Evolutionary conservation across 2,113 vertebrate genomes (phyloP).

Genomic region (Microtus richardsoni): DNA sequence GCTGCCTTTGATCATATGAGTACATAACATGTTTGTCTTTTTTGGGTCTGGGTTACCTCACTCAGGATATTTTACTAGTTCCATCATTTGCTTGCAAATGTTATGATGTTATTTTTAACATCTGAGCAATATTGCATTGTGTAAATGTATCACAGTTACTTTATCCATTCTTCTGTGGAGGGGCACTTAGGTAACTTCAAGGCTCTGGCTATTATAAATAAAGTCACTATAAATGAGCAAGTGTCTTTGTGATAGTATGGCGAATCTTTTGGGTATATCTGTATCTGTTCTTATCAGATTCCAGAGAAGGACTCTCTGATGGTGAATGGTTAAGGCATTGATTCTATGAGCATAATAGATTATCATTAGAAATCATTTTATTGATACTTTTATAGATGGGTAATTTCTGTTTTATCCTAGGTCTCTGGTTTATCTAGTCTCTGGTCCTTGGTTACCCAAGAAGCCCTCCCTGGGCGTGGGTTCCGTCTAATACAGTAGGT

Average conservation of each 20-base stretch:
- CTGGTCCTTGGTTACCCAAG: too few species aligned
- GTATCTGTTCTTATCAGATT: too few species aligned
- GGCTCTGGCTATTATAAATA: not conserved
- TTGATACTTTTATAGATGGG: too few species aligned
- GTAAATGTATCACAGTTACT: not conserved
- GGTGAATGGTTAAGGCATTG: too few species aligned
- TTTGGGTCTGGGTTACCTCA: not conserved
- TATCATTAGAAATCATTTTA: too few species aligned
- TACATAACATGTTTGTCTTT: not conserved
- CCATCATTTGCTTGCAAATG: not conserved
- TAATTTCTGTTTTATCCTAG: too few species aligned
- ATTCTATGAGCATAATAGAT: too few species aligned
- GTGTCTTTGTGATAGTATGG: not conserved
- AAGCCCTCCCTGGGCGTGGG: too few species aligned
- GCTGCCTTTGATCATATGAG: not conserved
- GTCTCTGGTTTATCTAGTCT: too few species aligned
- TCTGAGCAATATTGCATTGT: not conserved
- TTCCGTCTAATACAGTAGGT: too few species aligned
- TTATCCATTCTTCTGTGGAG: not conserved
- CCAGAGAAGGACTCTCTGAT: too few species aligned
- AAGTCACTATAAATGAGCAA: not conserved
- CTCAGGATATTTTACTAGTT: not conserved
- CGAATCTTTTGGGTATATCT: not conserved
- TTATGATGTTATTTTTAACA: not conserved
- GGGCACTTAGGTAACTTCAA: not conserved